Conservation (phyloP, 2,888 invertebrate species). For the Flexamia atlantica region DNA sequence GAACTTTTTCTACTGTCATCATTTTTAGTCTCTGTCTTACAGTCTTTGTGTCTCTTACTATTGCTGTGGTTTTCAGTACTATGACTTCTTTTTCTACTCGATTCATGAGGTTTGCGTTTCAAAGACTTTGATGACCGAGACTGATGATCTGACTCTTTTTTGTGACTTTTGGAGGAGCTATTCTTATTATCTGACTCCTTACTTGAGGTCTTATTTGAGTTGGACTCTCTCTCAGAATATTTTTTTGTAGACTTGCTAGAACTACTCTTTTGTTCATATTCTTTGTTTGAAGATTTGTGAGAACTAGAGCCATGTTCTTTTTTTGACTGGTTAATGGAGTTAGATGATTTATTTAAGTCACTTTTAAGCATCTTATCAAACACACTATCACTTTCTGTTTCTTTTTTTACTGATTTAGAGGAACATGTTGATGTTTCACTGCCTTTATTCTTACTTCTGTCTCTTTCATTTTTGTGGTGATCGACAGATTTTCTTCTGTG, state of each 20-base stretch:
- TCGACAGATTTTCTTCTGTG: conserved; percentile 28
- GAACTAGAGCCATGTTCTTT: not conserved
- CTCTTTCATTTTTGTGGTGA: not conserved
- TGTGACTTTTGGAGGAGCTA: conserved; percentile 7
- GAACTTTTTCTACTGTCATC: not conserved
- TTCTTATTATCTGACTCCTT: conserved; percentile 17
- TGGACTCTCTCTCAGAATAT: conserved; percentile 19
- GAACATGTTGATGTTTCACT: not conserved
- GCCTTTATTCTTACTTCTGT: not conserved
- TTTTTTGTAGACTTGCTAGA: conserved; percentile 5
- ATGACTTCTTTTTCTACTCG: not conserved
- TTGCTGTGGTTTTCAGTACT: conserved; percentile 10
- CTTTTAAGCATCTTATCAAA: conserved; percentile 13
- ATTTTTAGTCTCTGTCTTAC: not conserved
- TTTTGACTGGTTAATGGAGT: not conserved
- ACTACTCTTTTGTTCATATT: conserved; percentile 9
- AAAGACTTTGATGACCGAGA: conserved; percentile 34
- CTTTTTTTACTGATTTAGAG: not conserved
- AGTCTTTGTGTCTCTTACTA: conserved; percentile 1
- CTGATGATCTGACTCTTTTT: conserved; percentile 32
- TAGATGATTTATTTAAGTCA: conserved; percentile 13
- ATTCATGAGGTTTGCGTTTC: not conserved
- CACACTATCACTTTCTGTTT: not conserved
- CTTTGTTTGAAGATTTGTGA: conserved; percentile 17
- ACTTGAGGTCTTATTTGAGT: conserved; percentile 1